Evolutionary conservation across 2,797 vertebrate species (phyloP).

Genomic region (Pelochelys cantorii): DNA sequence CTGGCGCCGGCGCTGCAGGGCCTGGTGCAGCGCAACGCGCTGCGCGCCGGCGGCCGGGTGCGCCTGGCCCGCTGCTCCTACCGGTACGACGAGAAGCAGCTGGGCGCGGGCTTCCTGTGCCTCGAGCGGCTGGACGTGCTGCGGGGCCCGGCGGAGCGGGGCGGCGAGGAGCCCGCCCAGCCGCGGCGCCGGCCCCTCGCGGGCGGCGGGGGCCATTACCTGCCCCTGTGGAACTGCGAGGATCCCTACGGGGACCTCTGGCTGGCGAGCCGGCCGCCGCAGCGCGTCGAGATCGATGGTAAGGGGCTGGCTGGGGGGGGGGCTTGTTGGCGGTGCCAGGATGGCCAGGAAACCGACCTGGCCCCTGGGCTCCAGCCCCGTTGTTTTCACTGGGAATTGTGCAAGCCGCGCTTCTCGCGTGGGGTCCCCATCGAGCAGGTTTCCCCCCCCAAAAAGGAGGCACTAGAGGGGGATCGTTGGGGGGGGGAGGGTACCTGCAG

Average conservation of each 20-base stretch:
- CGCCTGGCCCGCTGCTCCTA: conserved; percentile 81
- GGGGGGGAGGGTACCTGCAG: no score
- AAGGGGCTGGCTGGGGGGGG: conserved; percentile 53
- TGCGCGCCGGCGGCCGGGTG: conserved; percentile 82
- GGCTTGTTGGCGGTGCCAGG: background rate
- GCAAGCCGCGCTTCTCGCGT: no score
- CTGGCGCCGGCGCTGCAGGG: conserved; percentile 79
- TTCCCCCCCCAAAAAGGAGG: no score
- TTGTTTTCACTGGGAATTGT: no score
- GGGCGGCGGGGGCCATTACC: conserved; percentile 84
- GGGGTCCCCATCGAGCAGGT: no score
- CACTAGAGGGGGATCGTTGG: no score
- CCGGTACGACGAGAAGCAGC: conserved; percentile 85
- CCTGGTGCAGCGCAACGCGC: conserved; percentile 82
- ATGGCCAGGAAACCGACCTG: background rate
- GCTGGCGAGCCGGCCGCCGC: conserved; percentile 61
- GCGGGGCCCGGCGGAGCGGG: background rate
- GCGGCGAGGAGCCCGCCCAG: background rate
- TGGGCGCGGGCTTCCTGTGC: conserved; percentile 83
- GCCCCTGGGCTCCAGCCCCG: no score
- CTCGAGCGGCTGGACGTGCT: conserved; percentile 77
- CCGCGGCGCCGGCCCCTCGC: conserved; percentile 78
- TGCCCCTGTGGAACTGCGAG: conserved; percentile 93
- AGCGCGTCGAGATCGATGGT: conserved; percentile 83
- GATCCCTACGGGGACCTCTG: conserved; percentile 89